These are phyloP conservation scores for Himalopsyche kuldschensis DNA, from an alignment of 2,888 invertebrate species.

Conservation along the genomic window DNA sequence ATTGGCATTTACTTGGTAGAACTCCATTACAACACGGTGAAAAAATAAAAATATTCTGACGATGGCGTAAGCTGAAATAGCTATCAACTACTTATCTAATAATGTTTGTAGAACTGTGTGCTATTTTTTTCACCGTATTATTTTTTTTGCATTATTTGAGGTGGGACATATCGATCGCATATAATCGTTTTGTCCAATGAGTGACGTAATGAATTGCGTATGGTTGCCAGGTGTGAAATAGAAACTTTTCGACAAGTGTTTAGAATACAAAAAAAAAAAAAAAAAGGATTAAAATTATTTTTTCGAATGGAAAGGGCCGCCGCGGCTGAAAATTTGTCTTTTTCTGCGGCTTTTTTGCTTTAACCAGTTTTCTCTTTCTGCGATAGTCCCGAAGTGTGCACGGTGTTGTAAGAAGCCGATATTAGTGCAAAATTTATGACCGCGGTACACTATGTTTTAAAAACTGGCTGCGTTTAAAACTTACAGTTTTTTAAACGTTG, in stretches of 20 bases:
- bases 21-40: too few species aligned
- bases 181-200: background rate
- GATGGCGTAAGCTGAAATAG: too few species aligned
- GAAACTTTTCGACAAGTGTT: constrained; percentile 9
- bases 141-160: background rate
- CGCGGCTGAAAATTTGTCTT: background rate
- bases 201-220: constrained; percentile 35
- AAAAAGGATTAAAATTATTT: background rate
- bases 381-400: background rate
- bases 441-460: background rate
- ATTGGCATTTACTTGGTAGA: too few species aligned
- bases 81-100: too few species aligned
- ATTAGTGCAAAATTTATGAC: background rate
- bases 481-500: background rate
- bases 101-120: too few species aligned
- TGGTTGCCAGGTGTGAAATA: constrained; percentile 25
- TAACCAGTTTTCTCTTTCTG: background rate
- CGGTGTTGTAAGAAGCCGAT: background rate
- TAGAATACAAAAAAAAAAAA: background rate
- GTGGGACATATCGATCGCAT: background rate
- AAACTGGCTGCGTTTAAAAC: background rate
- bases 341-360: background rate
- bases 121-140: too few species aligned
- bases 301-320: background rate
- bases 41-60: too few species aligned